Evolutionary conservation across 1,140 invertebrate species (phyloP), one percentile per base, ranked within the genome.

Genomic region (Zaprionus camerounensis): DNA sequence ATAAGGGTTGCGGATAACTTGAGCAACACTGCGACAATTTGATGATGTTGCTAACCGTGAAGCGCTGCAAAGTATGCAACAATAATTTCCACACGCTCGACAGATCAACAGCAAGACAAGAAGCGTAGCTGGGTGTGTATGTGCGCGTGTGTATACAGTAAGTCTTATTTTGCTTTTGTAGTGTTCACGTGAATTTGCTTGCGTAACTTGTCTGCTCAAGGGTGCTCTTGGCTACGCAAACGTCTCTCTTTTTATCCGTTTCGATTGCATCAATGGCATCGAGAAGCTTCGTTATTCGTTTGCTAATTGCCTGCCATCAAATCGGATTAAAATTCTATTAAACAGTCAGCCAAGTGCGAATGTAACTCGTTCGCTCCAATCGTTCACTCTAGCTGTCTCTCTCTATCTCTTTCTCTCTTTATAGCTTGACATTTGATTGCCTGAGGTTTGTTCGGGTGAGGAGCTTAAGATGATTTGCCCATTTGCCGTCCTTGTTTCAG

Each of bases 381-480:
- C 31, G 26, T 51, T 17, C 24, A 36, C 28, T 62, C 51, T 62
- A 41, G 20, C 15, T 15, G 5, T 17, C n/a, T 44, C 28, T 49
- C 3, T 41, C 59, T 17, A 17, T 3, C n/a, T 44, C n/a, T 9
- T 13, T 65, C 28, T 49, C 3, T 41, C 59, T 53, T 36, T 62
- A 38, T 65, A 28, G 36, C 15, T 11, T 22, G 53, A n/a, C 53
- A 75, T 55, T 73, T 69, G 62, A 80, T 80, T 69, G 63, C 69
- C 55, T 49, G 62, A 73, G 76, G 68, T 69, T 72, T 57, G 51
- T 53, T 55, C 71, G 36, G 70, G 65, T 82, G 59, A 67, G 53
- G 78, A 57, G 77, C 77, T 79, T 83, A 81, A 81, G 71, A 78
- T 75, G 72, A 78, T 83, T 83, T 78, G 64, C 63, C 79, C 22